A percentile compares a stretch with the other conserved stretches of the same genome.
Evolutionary conservation across 2,113 vertebrate genomes (phyloP).

Genomic region (Stigmatopora argus): DNA sequence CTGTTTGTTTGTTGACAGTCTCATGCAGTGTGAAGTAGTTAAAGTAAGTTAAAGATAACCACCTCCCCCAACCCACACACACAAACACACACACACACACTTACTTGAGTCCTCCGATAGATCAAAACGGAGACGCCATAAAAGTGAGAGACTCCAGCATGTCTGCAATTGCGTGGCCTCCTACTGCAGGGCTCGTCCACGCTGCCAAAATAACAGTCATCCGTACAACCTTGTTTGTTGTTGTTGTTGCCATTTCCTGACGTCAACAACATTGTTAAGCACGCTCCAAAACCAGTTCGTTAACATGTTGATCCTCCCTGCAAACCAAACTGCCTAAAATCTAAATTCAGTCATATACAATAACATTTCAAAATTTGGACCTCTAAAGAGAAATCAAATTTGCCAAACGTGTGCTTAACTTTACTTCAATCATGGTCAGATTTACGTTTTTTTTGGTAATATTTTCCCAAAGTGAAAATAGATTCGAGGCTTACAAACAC

Average conservation of each 20-base stretch:
- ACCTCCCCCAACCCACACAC: not conserved
- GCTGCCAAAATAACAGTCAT: slow-evolving; percentile 46
- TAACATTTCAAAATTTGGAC: not conserved
- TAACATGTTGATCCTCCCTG: not conserved
- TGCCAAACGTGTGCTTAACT: not conserved
- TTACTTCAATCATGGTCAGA: not conserved
- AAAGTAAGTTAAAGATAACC: not conserved
- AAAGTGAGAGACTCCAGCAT: slow-evolving; percentile 81
- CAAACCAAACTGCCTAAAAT: not conserved
- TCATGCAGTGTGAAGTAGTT: not conserved
- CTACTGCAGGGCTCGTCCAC: slow-evolving; percentile 62
- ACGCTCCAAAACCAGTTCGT: not conserved
- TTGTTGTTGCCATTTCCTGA: not conserved
- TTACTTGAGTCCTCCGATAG: slow-evolving; percentile 9
- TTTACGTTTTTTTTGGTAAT: not conserved
- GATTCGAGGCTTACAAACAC: not conserved
- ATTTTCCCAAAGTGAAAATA: not conserved
- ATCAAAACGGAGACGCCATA: slow-evolving; percentile 75
- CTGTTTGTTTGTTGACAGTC: not conserved
- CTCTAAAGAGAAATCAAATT: not conserved
- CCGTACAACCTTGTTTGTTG: not conserved
- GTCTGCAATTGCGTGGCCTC: slow-evolving; percentile 78
- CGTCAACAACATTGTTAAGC: not conserved
- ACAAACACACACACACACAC: not conserved
- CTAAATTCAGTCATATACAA: not conserved